These are phyloP conservation scores for Melanostigma gelatinosum DNA, from an alignment of 2,113 vertebrate species.

Conservation along the genomic window DNA sequence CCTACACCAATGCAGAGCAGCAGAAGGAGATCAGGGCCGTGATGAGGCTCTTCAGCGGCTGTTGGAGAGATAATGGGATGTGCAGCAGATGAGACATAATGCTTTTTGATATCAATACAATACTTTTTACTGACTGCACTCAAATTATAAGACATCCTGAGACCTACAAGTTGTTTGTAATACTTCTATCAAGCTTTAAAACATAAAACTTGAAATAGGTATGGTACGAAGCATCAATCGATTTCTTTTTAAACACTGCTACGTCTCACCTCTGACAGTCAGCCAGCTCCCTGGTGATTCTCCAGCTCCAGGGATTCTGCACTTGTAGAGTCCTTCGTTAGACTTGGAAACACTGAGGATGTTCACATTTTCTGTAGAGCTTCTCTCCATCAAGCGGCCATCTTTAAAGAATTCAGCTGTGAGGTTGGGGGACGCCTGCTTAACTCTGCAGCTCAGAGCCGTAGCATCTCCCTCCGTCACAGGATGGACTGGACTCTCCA, in stretches of 20 bases:
- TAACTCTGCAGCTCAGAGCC: not conserved
- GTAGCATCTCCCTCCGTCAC: not conserved
- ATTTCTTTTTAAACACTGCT: not conserved
- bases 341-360: not conserved
- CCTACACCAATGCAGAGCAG: not conserved
- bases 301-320: not conserved
- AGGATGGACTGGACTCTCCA: not conserved
- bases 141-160: too few species aligned
- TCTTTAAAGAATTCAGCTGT: not conserved
- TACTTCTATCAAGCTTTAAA: not conserved
- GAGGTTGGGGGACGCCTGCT: not conserved
- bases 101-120: not conserved
- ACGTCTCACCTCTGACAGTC: not conserved
- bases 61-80: not conserved
- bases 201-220: not conserved
- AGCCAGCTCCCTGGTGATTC: slow-evolving; percentile 8
- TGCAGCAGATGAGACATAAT: not conserved
- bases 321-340: not conserved
- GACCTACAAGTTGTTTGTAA: not conserved
- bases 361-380: not conserved
- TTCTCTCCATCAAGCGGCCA: not conserved
- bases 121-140: too few species aligned
- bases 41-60: not conserved
- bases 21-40: not conserved
- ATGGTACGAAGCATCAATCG: not conserved